phyloP scores from a whole-genome alignment of 1,140 invertebrate genomes.

The Trypoxylus dichotomus region DNA sequence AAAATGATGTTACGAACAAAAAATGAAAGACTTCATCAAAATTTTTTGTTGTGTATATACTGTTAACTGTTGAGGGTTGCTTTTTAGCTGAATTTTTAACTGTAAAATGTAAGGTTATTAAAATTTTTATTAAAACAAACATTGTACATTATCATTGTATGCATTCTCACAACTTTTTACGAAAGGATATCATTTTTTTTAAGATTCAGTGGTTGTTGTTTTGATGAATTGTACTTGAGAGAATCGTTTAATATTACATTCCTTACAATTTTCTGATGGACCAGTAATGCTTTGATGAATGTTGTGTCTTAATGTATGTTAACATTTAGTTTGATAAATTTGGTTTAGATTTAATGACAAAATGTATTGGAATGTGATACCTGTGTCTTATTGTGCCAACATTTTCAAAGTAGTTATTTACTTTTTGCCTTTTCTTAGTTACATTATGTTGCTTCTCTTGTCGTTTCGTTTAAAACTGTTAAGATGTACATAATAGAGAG shows the following conservation, averaged over 20 bases:
- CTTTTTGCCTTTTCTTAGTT: conserved; percentile 21
- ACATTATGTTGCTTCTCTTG: neutral
- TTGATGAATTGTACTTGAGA: neutral
- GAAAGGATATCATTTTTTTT: neutral
- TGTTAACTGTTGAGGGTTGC: conserved; percentile 24
- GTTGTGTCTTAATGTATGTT: conserved; percentile 4
- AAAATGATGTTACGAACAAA: conserved; percentile 41
- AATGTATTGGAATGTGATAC: conserved; percentile 40
- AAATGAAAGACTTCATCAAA: conserved; percentile 3
- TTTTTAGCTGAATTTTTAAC: conserved; percentile 16
- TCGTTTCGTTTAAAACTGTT: neutral
- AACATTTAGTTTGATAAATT: neutral
- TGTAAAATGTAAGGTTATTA: conserved; percentile 12
- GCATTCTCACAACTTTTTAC: neutral
- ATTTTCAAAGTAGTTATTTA: conserved; percentile 34
- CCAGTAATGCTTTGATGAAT: neutral
- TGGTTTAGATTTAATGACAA: conserved; percentile 6
- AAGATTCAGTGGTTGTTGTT: neutral
- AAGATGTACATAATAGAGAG: neutral
- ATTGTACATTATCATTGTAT: neutral
- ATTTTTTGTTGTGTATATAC: conserved; percentile 32
- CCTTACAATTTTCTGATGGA: neutral
- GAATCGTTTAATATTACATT: conserved; percentile 17
- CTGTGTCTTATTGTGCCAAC: conserved; percentile 41
- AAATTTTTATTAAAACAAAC: conserved; percentile 22